Conservation (phyloP, 2,888 invertebrate genomes). For the Pseudococcus longispinus region DNA sequence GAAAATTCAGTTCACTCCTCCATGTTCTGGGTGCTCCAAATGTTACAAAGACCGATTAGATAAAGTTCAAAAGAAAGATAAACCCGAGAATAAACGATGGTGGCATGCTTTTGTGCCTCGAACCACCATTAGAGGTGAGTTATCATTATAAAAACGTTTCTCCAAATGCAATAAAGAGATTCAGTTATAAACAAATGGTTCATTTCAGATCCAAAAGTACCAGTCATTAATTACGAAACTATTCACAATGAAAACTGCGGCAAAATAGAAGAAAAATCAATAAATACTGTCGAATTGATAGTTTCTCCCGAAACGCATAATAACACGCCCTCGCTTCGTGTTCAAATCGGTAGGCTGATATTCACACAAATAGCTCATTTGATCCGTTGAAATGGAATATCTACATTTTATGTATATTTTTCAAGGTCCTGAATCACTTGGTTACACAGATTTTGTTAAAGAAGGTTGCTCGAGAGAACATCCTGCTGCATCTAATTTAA, state of each 20-base stretch:
- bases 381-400: not conserved
- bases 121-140: constrained; percentile 1
- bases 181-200: not conserved
- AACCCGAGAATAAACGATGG: constrained; percentile 62
- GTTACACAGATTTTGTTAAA: constrained; percentile 71
- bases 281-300: constrained; percentile 71
- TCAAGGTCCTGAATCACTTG: constrained; percentile 66
- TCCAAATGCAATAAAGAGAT: not conserved
- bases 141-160: not conserved
- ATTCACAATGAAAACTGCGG: constrained; percentile 70
- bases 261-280: constrained; percentile 66
- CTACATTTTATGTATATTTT: not conserved
- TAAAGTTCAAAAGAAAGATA: constrained; percentile 57
- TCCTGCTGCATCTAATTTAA: constrained; percentile 63
- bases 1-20: constrained; percentile 76
- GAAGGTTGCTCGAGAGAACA: constrained; percentile 73
- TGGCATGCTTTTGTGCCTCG: constrained; percentile 65
- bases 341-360: constrained; percentile 53
- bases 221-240: constrained; percentile 64
- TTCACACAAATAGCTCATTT: not conserved
- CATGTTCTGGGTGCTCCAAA: constrained; percentile 82
- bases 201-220: constrained; percentile 55
- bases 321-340: constrained; percentile 48
- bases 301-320: constrained; percentile 65
- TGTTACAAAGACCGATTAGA: constrained; percentile 67